Evolutionary conservation across 2,797 vertebrate genomes (phyloP).

Genomic region (Crypturellus tataupa): DNA sequence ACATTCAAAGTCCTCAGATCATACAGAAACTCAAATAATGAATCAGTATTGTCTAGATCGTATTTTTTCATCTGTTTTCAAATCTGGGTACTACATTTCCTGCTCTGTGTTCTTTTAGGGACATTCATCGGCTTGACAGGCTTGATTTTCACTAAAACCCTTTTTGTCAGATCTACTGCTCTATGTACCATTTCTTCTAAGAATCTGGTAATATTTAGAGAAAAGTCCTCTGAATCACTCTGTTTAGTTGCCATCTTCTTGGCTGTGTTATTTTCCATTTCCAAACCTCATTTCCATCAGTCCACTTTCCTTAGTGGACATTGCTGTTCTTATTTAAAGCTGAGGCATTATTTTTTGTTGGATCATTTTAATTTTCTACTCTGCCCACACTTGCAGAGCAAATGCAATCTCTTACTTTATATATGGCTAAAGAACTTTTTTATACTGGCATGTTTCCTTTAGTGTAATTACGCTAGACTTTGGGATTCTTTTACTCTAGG

Average conservation of each 20-base stretch:
- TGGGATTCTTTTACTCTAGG: rapidly evolving
- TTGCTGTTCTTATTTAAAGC: background rate
- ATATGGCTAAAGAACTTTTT: background rate
- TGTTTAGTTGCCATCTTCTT: background rate
- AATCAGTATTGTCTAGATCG: background rate
- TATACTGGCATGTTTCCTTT: background rate
- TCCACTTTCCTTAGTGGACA: background rate
- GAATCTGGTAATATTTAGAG: background rate
- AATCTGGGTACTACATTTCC: background rate
- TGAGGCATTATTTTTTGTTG: background rate
- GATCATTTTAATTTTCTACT: background rate
- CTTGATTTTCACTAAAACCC: background rate
- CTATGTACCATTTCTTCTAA: background rate
- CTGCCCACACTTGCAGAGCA: background rate
- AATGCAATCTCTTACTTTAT: background rate
- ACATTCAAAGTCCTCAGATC: background rate
- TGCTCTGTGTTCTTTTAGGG: background rate
- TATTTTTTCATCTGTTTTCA: background rate
- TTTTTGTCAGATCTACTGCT: background rate
- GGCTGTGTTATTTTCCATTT: background rate
- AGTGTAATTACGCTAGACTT: background rate
- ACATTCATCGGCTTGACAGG: background rate
- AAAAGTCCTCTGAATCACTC: background rate
- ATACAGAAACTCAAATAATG: background rate
- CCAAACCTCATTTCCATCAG: background rate